These are phyloP conservation scores for Lepidurus apus DNA, from an alignment of 1,140 invertebrate species.

Conservation along the genomic window DNA sequence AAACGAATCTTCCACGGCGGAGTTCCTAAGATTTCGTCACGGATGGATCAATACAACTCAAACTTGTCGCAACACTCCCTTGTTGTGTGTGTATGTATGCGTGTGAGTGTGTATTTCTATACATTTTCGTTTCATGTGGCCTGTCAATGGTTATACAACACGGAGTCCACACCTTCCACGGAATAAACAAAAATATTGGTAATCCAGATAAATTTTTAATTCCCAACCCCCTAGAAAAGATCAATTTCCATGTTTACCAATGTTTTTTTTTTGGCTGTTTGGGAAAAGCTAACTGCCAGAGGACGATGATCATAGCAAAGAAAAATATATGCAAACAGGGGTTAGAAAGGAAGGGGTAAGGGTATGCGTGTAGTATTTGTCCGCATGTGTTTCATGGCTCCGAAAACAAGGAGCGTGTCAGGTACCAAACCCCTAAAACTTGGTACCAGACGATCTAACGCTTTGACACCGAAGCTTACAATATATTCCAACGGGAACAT, in stretches of 20 bases:
- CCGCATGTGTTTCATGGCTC: slow-evolving; percentile 14
- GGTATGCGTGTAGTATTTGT: slow-evolving; percentile 14
- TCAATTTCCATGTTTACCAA: no score
- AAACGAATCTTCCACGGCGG: slow-evolving; percentile 17
- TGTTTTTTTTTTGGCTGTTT: no score
- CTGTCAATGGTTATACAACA: not conserved
- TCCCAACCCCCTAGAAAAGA: no score
- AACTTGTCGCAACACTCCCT: not conserved
- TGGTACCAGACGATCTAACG: not conserved
- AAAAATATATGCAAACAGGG: not conserved
- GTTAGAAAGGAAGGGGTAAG: not conserved
- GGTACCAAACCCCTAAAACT: slow-evolving; percentile 19
- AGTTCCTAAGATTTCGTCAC: slow-evolving; percentile 21
- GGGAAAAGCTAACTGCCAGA: no score
- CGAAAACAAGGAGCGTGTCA: slow-evolving; percentile 17
- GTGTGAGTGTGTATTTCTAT: not conserved
- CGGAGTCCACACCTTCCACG: no score
- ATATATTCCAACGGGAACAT: not conserved
- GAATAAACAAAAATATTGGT: no score
- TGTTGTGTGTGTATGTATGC: not conserved
- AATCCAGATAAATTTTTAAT: no score
- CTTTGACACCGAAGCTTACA: not conserved
- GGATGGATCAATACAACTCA: slow-evolving; percentile 7
- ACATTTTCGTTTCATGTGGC: not conserved
- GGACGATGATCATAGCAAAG: no score